Evolutionary conservation across 1,140 invertebrate genomes (phyloP).

Genomic region (Gonatopus flavifemur): DNA sequence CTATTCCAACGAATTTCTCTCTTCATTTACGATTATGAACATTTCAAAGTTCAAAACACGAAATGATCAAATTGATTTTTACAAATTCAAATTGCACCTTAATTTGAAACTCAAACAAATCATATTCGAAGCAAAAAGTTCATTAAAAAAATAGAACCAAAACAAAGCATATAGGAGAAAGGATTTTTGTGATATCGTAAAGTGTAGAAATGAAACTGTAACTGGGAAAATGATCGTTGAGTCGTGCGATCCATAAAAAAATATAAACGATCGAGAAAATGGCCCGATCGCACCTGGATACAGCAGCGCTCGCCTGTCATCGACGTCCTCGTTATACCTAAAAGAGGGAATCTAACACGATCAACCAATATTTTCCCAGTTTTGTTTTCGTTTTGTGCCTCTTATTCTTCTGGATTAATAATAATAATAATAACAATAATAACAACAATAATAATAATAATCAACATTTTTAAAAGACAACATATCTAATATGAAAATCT

Average conservation of each 20-base stretch:
- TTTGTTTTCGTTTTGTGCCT: constrained; percentile 31
- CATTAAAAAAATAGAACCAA: neutral
- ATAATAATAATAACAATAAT: too few relatives aligned
- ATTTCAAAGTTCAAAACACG: too few relatives aligned
- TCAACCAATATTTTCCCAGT: constrained; percentile 56
- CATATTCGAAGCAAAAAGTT: too few relatives aligned
- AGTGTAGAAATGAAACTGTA: constrained; percentile 17
- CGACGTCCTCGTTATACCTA: constrained; percentile 43
- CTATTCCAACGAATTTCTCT: too few relatives aligned
- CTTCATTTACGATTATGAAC: too few relatives aligned
- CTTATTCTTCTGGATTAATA: constrained; percentile 27
- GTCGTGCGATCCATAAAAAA: constrained; percentile 38
- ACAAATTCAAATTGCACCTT: too few relatives aligned
- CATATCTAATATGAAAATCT: constrained; percentile 46
- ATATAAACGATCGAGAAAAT: constrained; percentile 27
- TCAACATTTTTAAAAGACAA: constrained; percentile 43
- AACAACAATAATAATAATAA: too few relatives aligned
- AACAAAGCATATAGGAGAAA: neutral
- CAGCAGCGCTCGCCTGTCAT: constrained; percentile 40
- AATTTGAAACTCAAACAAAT: too few relatives aligned
- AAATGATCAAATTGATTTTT: too few relatives aligned
- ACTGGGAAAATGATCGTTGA: constrained; percentile 58
- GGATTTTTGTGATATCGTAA: neutral
- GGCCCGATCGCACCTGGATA: constrained; percentile 30
- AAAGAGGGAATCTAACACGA: constrained; percentile 46